Evolutionary conservation across 2,888 invertebrate species (phyloP).

Genomic region (Ischnus inquisitorius): DNA sequence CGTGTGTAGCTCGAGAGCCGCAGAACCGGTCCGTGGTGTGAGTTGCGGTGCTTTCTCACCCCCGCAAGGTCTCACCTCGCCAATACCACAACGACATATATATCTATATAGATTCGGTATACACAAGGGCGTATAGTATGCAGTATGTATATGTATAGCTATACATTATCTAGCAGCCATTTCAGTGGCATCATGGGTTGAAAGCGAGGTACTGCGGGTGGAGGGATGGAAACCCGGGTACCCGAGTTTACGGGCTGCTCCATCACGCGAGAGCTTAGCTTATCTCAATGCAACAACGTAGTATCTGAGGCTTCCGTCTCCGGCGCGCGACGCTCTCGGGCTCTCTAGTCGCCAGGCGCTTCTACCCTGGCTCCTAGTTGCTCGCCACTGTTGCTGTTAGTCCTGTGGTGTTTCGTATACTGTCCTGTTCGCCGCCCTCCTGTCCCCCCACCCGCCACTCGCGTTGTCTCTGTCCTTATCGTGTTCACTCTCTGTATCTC

Average conservation of each 20-base stretch:
- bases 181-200: slow-evolving; percentile 80
- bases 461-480: neutral
- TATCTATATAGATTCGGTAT: slow-evolving; percentile 38
- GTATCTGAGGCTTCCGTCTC: slow-evolving; percentile 82
- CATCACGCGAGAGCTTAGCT: slow-evolving; percentile 84
- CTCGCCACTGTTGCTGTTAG: slow-evolving; percentile 5
- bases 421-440: neutral
- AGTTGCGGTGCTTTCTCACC: slow-evolving; percentile 57
- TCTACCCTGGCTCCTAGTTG: slow-evolving; percentile 14
- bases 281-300: slow-evolving; percentile 83
- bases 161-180: slow-evolving; percentile 83
- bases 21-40: slow-evolving; percentile 41
- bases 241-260: slow-evolving; percentile 83
- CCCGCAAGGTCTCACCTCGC: slow-evolving; percentile 56
- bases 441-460: neutral
- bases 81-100: slow-evolving; percentile 5
- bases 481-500: slow-evolving; percentile 25
- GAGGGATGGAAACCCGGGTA: slow-evolving; percentile 60
- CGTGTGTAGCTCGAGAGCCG: slow-evolving; percentile 39
- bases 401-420: slow-evolving; percentile 23
- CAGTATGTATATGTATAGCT: slow-evolving; percentile 72
- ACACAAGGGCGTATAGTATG: slow-evolving; percentile 41
- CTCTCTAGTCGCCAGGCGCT: slow-evolving; percentile 28
- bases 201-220: slow-evolving; percentile 42
- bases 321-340: slow-evolving; percentile 61